phyloP scores from a whole-genome alignment of 1,140 invertebrate species.

The Hydropsyche tenuis region DNA sequence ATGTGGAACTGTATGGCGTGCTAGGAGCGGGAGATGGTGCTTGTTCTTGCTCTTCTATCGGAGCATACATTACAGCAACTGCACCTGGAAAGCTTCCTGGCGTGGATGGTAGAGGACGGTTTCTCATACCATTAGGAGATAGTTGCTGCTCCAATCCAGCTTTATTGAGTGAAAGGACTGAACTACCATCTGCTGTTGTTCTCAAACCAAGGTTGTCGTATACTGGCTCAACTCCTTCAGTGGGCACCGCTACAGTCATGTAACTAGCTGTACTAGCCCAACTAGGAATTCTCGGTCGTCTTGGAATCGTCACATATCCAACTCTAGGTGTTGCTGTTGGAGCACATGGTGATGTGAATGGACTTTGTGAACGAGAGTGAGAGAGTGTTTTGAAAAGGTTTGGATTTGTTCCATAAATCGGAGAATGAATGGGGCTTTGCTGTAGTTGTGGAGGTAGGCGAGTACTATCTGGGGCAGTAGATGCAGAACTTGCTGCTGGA shows the following conservation, averaged over 20 bases:
- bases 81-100: constrained; percentile 59
- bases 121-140: constrained; percentile 62
- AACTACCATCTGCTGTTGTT: constrained; percentile 86
- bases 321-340: constrained; percentile 70
- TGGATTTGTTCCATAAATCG: constrained; percentile 64
- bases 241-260: constrained; percentile 62
- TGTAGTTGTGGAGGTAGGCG: constrained; percentile 61
- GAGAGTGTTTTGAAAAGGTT: constrained; percentile 72
- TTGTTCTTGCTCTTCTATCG: constrained; percentile 70
- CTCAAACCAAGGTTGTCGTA: constrained; percentile 84
- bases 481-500: constrained; percentile 75
- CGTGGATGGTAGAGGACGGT: constrained; percentile 66
- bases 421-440: constrained; percentile 62
- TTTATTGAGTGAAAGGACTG: constrained; percentile 77
- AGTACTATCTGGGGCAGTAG: constrained; percentile 75
- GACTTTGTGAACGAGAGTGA: constrained; percentile 74
- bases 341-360: constrained; percentile 67
- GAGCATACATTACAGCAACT: constrained; percentile 64
- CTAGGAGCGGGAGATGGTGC: constrained; percentile 57
- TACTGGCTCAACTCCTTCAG: constrained; percentile 73
- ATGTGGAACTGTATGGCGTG: constrained; percentile 52
- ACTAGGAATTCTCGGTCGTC: constrained; percentile 79
- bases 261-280: constrained; percentile 73
- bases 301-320: constrained; percentile 84
- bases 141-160: constrained; percentile 59